phyloP scores from a whole-genome alignment of 2,797 vertebrate genomes.

The Sitta carolinensis region DNA sequence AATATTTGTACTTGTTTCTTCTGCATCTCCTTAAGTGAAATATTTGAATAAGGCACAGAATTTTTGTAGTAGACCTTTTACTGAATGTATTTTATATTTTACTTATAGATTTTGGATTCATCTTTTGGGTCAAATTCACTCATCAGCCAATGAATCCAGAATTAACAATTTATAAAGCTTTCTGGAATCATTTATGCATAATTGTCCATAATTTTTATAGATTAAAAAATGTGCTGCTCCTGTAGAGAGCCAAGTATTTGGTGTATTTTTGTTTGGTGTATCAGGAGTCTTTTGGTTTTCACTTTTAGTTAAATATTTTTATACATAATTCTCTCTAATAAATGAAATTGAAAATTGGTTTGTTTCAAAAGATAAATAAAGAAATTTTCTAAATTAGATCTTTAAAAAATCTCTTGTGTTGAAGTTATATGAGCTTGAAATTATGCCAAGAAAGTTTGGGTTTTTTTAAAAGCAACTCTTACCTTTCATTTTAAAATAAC shows the following conservation, averaged over 20 bases:
- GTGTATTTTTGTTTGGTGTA: background rate
- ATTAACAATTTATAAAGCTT: background rate
- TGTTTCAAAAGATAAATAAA: background rate
- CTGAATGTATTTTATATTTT: background rate
- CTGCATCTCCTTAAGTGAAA: background rate
- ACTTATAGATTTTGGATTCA: background rate
- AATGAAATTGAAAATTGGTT: background rate
- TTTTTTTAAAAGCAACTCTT: background rate
- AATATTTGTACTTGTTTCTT: background rate
- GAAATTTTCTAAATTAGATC: background rate
- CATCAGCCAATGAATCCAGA: background rate
- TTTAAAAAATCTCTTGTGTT: background rate
- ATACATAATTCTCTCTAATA: background rate
- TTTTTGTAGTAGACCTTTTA: background rate
- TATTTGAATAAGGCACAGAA: background rate
- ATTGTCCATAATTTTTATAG: background rate
- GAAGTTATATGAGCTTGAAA: background rate
- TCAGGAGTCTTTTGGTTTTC: background rate
- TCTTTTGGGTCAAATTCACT: background rate
- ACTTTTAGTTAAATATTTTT: background rate
- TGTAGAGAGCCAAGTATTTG: background rate
- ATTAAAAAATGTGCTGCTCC: background rate
- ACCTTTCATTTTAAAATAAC: background rate
- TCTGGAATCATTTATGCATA: background rate
- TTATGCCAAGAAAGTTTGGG: background rate